Conservation (phyloP, 2,113 vertebrate genomes). For the Alligator sinensis region DNA sequence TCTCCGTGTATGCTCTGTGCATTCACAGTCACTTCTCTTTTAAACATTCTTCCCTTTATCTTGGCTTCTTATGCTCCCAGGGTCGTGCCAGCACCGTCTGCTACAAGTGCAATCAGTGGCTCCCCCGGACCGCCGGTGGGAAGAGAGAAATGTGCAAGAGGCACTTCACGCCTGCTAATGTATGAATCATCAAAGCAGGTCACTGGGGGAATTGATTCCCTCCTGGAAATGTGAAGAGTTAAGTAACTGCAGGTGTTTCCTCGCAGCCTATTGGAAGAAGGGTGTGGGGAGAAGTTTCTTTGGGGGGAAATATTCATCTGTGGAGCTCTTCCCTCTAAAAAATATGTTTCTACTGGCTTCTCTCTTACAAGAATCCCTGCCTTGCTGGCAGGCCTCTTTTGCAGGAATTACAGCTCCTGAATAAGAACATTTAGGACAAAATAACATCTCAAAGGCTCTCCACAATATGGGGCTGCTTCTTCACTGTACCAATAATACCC, state of each 20-base stretch:
- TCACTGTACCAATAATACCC: neutral
- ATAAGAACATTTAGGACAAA: neutral
- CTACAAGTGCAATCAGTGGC: neutral
- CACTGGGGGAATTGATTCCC: neutral
- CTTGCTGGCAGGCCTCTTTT: neutral
- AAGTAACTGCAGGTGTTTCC: constrained; percentile 30
- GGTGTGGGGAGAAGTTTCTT: neutral
- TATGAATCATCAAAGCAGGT: constrained; percentile 41
- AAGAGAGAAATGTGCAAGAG: constrained; percentile 28
- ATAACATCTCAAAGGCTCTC: neutral
- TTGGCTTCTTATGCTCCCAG: constrained; percentile 16
- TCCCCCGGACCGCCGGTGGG: constrained; percentile 23
- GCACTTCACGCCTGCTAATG: constrained; percentile 54
- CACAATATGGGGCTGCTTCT: neutral
- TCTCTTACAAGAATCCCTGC: neutral
- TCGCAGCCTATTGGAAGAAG: neutral
- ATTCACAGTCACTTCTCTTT: constrained; percentile 27
- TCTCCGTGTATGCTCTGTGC: neutral
- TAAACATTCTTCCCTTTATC: constrained; percentile 14
- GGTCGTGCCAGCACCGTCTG: constrained; percentile 27
- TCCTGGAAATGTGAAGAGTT: constrained; percentile 37
- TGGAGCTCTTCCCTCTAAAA: neutral
- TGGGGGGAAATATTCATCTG: neutral
- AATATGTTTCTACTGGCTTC: neutral
- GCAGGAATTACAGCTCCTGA: constrained; percentile 1